Evolutionary conservation across 2,113 vertebrate genomes (phyloP).

Genomic region (Sitta europaea): DNA sequence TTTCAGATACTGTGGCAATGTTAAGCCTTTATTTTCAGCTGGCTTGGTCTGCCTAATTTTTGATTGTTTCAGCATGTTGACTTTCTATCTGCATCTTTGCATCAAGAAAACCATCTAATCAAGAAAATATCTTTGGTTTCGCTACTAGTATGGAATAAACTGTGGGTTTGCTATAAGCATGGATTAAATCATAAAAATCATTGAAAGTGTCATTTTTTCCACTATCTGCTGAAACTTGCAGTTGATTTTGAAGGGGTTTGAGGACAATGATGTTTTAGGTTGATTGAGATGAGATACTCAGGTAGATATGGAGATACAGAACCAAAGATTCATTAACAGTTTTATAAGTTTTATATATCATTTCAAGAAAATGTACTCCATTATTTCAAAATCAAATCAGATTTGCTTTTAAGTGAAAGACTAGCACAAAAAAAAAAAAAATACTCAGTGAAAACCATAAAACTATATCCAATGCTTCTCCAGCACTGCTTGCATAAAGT

Average conservation of each 20-base stretch:
- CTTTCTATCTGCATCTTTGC: neutral
- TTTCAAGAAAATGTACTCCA: neutral
- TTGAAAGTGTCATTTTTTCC: neutral
- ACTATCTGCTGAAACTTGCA: neutral
- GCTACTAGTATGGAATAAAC: neutral
- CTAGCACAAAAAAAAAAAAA: accelerated
- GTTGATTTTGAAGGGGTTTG: neutral
- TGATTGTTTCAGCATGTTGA: neutral
- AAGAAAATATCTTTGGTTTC: neutral
- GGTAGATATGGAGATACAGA: neutral
- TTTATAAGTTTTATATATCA: neutral
- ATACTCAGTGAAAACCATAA: neutral
- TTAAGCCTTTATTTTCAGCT: neutral
- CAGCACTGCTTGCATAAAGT: neutral
- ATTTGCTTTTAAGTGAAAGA: neutral
- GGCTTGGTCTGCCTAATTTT: neutral
- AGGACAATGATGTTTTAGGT: neutral
- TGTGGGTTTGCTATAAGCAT: neutral
- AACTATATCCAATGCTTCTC: neutral
- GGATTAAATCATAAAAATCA: neutral
- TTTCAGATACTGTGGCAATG: neutral
- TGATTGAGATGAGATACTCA: neutral
- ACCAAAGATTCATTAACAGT: neutral
- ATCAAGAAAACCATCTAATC: neutral
- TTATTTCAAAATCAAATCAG: neutral